Evolutionary conservation across 2,888 invertebrate species (phyloP), one percentile per base, ranked within the genome.

Genomic region (Noctua fimbriata): DNA sequence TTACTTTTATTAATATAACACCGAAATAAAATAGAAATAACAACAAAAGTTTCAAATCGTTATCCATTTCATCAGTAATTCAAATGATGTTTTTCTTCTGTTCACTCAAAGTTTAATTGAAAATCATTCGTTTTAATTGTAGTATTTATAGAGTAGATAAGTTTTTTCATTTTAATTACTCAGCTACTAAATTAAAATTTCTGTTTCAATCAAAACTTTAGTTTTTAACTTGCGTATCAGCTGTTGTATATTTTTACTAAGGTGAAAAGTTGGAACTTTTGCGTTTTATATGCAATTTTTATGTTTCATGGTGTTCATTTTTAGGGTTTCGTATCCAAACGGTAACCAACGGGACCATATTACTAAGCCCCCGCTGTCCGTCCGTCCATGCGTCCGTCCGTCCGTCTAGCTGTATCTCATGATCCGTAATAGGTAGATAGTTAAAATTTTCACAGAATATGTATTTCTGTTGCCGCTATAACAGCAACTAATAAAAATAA

Each of bases 171-270:
- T 86, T 77, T 41, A 82, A 73, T 72, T 67, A 75, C 65, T 71
- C 28, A 69, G 52, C 28, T 75, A 52, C 66, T 65, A 78, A 73
- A 80, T 86, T 55, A 70, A 67, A 24, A 67, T 73, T 66, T 71
- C 41, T 73, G 83, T 80, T 80, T 83, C 65, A 86, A 85, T 79
- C 66, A 67, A 73, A 86, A 86, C 80, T 83, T 80, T 76, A 66
- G 73, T 76, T 86, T 66, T 78, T 49, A 80, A 79, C 66, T 76
- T 82, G 79, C 41, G 80, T 73, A 73, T 78, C 84, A 86, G 81
- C 78, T 86, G 84, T 71, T 81, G 69, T 66, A 49, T 73, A 24
- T 76, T 70, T 81, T 67, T 16, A 78, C 65, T 73, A 32, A 24
- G 28, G 77, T 83, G 65, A 78, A 83, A 75, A 77, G 72, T 85